Conservation (phyloP, 2,797 vertebrate species). For the Propithecus perrieri region DNA sequence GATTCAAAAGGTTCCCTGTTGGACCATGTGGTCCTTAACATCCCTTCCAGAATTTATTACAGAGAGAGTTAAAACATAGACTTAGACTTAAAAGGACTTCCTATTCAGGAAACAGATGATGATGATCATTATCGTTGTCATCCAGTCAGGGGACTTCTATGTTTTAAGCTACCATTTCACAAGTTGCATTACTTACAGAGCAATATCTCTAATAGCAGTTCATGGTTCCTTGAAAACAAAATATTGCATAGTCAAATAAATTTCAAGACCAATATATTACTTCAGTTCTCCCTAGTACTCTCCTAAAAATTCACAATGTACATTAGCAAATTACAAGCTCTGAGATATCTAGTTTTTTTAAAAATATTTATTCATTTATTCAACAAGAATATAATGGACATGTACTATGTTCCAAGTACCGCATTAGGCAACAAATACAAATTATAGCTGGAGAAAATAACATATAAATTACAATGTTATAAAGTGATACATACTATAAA, state of each 20-base stretch:
- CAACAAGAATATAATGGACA: neutral
- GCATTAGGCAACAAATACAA: neutral
- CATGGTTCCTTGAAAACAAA: neutral
- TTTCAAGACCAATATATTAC: neutral
- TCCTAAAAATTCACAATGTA: neutral
- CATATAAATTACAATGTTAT: neutral
- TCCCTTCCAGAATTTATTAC: neutral
- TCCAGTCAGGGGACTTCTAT: neutral
- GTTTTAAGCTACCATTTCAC: neutral
- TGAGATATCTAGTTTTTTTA: neutral
- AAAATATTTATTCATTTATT: neutral
- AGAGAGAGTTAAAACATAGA: neutral
- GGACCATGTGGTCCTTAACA: neutral
- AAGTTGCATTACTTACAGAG: neutral
- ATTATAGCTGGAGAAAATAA: neutral
- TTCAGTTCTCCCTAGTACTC: neutral
- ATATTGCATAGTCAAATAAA: neutral
- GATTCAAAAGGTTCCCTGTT: neutral
- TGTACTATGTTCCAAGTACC: neutral
- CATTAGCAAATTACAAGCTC: neutral
- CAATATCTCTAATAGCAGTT: neutral
- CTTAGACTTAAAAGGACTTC: neutral
- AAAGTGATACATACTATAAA: neutral
- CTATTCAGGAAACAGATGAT: neutral
- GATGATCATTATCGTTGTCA: neutral